Conservation (phyloP, 2,888 invertebrate genomes). For the Meandrusa payeni region DNA sequence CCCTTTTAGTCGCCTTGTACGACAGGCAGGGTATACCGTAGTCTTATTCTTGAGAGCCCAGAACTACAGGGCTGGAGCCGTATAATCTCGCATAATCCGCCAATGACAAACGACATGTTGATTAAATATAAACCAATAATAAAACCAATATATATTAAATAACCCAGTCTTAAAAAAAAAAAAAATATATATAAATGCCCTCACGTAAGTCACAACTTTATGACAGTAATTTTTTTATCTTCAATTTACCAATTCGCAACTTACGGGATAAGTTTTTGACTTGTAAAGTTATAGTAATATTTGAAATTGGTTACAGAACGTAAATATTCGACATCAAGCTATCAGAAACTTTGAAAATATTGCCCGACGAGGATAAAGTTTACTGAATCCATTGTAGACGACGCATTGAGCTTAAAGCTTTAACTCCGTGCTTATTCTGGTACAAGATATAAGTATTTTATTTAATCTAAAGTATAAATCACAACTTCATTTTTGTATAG, state of each 20-base stretch:
- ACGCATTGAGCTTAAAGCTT: constrained; percentile 34
- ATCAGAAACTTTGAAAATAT: constrained; percentile 62
- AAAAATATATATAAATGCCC: neutral
- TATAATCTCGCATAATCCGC: too few species aligned
- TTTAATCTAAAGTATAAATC: too few species aligned
- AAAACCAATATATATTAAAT: too few species aligned
- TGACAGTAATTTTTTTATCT: constrained; percentile 6
- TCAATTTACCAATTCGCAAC: constrained; percentile 15
- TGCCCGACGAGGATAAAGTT: constrained; percentile 47
- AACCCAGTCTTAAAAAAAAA: too few species aligned
- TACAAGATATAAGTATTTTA: constrained; percentile 1
- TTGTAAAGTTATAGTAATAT: constrained; percentile 18
- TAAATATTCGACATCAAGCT: constrained; percentile 38
- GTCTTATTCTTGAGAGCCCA: too few species aligned
- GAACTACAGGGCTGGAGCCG: too few species aligned
- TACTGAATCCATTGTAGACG: constrained; percentile 46
- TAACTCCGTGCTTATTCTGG: constrained; percentile 23
- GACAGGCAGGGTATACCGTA: too few species aligned
- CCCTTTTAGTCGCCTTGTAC: too few species aligned
- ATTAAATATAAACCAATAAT: too few species aligned
- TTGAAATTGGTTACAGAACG: constrained; percentile 27
- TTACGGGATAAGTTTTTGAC: constrained; percentile 18
- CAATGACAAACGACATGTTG: too few species aligned
- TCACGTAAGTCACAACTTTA: constrained; percentile 8
- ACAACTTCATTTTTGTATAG: too few species aligned